Percentiles rank a stretch among this genome's conserved stretches.
These are phyloP conservation scores for Eilema depressum DNA, from an alignment of 2,888 invertebrate genomes.

Conservation along the genomic window DNA sequence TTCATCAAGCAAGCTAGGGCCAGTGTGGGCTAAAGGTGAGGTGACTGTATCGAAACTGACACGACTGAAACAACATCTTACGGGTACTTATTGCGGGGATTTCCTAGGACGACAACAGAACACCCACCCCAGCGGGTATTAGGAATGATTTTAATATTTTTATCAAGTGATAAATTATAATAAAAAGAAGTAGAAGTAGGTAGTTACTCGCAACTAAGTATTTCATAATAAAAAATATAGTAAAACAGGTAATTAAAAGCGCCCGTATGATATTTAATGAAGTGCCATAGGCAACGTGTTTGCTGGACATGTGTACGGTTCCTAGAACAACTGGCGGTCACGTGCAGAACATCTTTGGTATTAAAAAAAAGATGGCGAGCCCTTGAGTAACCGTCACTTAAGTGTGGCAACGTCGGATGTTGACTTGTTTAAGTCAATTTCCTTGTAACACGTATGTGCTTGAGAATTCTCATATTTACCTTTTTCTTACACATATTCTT, in stretches of 20 bases:
- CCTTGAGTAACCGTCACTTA: conserved; percentile 59
- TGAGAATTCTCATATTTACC: conserved; percentile 30
- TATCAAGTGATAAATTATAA: neutral
- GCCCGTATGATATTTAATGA: conserved; percentile 40
- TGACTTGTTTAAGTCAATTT: conserved; percentile 58
- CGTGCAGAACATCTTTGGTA: conserved; percentile 70
- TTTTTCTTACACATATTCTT: conserved; percentile 7
- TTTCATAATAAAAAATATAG: conserved; percentile 17
- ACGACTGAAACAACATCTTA: too few species aligned
- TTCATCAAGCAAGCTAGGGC: too few species aligned
- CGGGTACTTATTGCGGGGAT: too few species aligned
- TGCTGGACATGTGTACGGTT: conserved; percentile 73
- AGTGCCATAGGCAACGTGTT: conserved; percentile 27
- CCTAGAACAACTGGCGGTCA: conserved; percentile 76
- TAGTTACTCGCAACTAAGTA: neutral
- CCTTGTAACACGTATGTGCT: conserved; percentile 46
- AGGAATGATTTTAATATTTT: neutral
- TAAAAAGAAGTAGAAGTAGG: neutral
- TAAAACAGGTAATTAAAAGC: conserved; percentile 48
- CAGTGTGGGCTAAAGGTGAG: too few species aligned
- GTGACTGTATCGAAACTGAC: too few species aligned
- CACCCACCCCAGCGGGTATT: too few species aligned
- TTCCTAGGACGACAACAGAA: too few species aligned
- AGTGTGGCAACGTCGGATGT: conserved; percentile 56
- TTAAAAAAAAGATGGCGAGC: conserved; percentile 66